Conservation (phyloP, 2,113 vertebrate species). For the Cephalopterus ornatus region DNA sequence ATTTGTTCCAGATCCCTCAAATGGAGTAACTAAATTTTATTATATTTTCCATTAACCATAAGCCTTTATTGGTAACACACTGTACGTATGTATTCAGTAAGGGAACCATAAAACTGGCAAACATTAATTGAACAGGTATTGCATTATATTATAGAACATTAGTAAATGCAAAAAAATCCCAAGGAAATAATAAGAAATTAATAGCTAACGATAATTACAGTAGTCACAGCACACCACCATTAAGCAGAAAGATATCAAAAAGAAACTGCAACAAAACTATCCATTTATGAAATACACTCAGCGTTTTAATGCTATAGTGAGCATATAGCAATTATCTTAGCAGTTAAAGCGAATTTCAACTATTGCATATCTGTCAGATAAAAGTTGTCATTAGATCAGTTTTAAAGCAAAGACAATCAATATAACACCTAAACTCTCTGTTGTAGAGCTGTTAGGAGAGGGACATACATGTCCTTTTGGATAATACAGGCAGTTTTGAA, state of each 20-base stretch:
- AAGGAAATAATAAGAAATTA: neutral
- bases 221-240: neutral
- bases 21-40: neutral
- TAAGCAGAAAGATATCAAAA: neutral
- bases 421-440: neutral
- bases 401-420: neutral
- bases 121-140: neutral
- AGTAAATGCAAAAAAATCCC: neutral
- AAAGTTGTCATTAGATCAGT: neutral
- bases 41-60: neutral
- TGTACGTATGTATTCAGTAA: neutral
- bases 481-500: neutral
- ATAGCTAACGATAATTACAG: constrained; percentile 6
- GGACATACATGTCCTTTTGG: neutral
- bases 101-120: neutral
- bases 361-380: neutral
- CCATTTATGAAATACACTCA: neutral
- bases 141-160: neutral
- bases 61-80: neutral
- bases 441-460: neutral
- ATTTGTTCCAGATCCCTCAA: neutral
- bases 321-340: neutral
- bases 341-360: neutral
- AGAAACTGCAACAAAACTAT: neutral
- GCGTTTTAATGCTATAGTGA: neutral